phyloP scores from a whole-genome alignment of 2,888 invertebrate genomes.

The Acanthosepion esculentum region DNA sequence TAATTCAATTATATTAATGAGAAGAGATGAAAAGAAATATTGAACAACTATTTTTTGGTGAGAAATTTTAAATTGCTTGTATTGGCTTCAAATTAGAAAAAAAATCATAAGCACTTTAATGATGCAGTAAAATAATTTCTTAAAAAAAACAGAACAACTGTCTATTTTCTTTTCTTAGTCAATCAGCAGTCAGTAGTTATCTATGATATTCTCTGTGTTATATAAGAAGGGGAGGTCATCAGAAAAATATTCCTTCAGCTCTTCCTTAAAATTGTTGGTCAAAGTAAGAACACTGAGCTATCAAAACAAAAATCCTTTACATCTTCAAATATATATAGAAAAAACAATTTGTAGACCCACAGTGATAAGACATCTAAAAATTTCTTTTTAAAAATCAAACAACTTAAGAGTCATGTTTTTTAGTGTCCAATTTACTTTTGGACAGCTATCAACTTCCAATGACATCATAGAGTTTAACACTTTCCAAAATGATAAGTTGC shows the following conservation, averaged over 20 bases:
- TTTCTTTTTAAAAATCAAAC: too few relatives aligned
- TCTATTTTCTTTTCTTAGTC: neutral
- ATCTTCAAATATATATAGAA: too few relatives aligned
- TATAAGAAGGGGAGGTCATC: neutral
- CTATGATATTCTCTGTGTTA: neutral
- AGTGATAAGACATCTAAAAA: too few relatives aligned
- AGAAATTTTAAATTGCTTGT: slow-evolving; percentile 23
- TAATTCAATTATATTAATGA: slow-evolving; percentile 33
- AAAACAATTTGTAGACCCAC: too few relatives aligned
- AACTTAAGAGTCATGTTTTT: too few relatives aligned
- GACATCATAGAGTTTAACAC: too few relatives aligned
- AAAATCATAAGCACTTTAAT: slow-evolving; percentile 8
- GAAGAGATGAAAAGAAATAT: slow-evolving; percentile 10
- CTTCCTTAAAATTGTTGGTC: neutral
- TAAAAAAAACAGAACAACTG: neutral
- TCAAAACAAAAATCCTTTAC: neutral
- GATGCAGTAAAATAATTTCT: neutral
- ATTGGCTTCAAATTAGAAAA: slow-evolving; percentile 33
- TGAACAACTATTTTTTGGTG: neutral
- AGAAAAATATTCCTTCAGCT: neutral
- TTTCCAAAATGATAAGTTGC: too few relatives aligned
- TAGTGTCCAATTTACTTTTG: too few relatives aligned
- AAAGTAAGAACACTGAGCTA: neutral
- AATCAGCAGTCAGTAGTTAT: neutral
- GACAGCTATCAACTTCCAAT: too few relatives aligned